Evolutionary conservation across 2,797 vertebrate species (phyloP), one percentile per base, ranked within the genome.

Genomic region (Rhinichthys osculus): DNA sequence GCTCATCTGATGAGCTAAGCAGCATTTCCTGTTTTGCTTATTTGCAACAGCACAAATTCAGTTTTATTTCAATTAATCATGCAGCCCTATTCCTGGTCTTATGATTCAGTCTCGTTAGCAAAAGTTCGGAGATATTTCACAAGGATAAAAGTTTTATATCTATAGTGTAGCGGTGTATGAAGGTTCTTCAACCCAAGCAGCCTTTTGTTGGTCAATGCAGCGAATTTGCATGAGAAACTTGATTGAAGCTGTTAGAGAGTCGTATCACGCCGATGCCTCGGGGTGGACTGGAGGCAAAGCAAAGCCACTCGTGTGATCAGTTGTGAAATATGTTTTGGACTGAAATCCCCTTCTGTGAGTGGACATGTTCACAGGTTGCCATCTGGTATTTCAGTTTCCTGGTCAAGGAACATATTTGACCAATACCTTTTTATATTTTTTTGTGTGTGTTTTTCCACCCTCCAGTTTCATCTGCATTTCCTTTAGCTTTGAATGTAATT

Each of bases 331-430:
- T 78, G 54, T 62, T 62, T 78, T 23, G 19, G 76, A 57, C 67
- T 27, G 9, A 27, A 23, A 35, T 59, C 35, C 47, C 33, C 11
- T 3, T 1, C 66, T 82, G 52, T 30, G 78, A 82, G 10, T 30
- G n/a, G 52, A 72, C 5, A 42, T 82, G 42, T 30, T 78, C 78
- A 78, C 74, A 44, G 47, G n/a, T 69, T 67, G 47, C 74, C 74
- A 59, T 78, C 44, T 66, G 42, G 57, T 50, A 30, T 42, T 59
- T 69, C 23, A 21, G 27, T 78, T 78, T 78, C 38, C 50, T 57
- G 47, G 23, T 78, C 9, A 50, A 40, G 47, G 74, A 78, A 30
- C 14, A 40, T 66, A 66, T 76, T 66, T 66, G 14, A 38, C 42
- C n/a, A 54, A 10, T 19, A 81, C 5, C 23, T 69, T 38, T 38